Percentiles rank a stretch among this genome's conserved stretches.
phyloP scores from a whole-genome alignment of 2,113 vertebrate genomes.

The Mixornis gularis region DNA sequence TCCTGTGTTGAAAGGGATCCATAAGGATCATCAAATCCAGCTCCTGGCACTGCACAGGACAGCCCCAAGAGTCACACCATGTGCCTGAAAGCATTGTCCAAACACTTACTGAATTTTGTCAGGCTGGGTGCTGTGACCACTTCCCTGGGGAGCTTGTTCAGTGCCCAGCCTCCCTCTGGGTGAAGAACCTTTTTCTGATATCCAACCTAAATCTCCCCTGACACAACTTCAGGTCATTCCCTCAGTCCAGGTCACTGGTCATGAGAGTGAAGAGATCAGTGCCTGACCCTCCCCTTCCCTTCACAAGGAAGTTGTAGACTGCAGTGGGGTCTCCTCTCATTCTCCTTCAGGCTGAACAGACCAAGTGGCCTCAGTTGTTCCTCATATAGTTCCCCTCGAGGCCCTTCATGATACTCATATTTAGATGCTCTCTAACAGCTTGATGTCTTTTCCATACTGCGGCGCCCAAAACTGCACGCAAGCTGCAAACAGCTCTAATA shows the following conservation, averaged over 20 bases:
- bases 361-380: not conserved
- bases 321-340: not conserved
- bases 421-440: not conserved
- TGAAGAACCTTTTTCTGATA: not conserved
- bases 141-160: not conserved
- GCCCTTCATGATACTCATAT: not conserved
- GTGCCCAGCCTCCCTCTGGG: not conserved
- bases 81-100: not conserved
- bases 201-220: not conserved
- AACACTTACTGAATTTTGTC: not conserved
- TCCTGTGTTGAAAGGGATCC: not conserved
- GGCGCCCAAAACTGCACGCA: not conserved
- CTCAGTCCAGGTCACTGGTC: not conserved
- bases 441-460: not conserved
- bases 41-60: not conserved
- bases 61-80: not conserved
- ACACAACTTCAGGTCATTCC: not conserved
- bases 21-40: fast-evolving
- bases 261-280: not conserved
- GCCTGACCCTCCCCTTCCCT: not conserved
- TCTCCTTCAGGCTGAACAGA: not conserved
- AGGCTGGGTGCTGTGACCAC: not conserved
- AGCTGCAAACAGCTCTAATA: not conserved
- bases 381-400: not conserved
- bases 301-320: not conserved